Base-by-base conservation (phyloP, 2,113 vertebrate species). In the Donacobius atricapilla region DNA sequence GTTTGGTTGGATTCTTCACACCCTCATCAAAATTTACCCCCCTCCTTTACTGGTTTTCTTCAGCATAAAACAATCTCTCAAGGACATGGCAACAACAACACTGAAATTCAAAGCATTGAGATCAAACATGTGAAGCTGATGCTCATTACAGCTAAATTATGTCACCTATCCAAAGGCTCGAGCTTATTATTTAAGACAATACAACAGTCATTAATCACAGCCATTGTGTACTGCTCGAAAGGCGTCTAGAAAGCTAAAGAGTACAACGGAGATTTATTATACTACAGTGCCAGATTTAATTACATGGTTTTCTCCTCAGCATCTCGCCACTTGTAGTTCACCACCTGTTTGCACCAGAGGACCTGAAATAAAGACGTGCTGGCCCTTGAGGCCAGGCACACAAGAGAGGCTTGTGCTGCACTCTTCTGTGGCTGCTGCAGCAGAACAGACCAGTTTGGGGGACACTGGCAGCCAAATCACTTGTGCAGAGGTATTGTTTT, bases 281-380 rank as follows among this genome's bases (percentile, higher is more conserved):
- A 58, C 68, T 33, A 61, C 27, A 64, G 64, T 42, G 82, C 86
- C 81, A 87, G 78, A 89, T 95, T 91, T 94, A 96, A 95, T 96
- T 95, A 94, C 94, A 93, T 23, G 71, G 81, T 37, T 93, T 95
- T 92, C 86, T 91, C 81, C 80, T 84, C 47, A 37, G 63, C 33
- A 71, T 82, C 88, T 71, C 2, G 0, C 53, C 6, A 5, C 75
- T 87, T 95, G 81, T 78, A 83, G 85, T 90, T 95, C 92, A 95
- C 76, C 93, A 96, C 94, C 95, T 95, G 93, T 95, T 95, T 95
- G 93, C 87, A 94, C 79, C 83, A 89, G 86, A 90, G 83, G 64
- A 87, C n/a, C 37, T 22, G 44, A 89, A 96, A 87, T 64, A 90
- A 92, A 86, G 71, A 86, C 1, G 0, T 22, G 70, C 39, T 15